These are phyloP conservation scores for Eupithecia insigniata DNA, from an alignment of 2,888 invertebrate species.

Conservation along the genomic window DNA sequence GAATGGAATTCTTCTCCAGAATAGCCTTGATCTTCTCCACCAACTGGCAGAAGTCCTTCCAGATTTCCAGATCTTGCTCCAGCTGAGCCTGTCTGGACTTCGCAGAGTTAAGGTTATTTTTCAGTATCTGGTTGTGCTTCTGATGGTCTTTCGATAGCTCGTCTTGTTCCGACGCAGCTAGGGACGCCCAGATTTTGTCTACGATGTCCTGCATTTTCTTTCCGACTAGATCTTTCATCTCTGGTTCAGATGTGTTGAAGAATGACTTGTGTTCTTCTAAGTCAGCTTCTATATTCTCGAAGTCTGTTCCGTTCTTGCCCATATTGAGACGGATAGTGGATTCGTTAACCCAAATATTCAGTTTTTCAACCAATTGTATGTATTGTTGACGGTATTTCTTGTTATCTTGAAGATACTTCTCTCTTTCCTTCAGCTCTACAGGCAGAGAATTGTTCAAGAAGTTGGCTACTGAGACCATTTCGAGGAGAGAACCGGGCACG, in stretches of 20 bases:
- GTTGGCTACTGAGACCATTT: conserved; percentile 93
- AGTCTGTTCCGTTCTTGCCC: conserved; percentile 93
- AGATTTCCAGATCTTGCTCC: conserved; percentile 92
- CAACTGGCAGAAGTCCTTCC: conserved; percentile 92
- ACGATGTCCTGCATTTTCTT: conserved; percentile 92
- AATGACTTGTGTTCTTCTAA: conserved; percentile 94
- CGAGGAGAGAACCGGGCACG: conserved; percentile 90
- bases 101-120: conserved; percentile 92
- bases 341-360: conserved; percentile 93
- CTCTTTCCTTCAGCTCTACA: conserved; percentile 91
- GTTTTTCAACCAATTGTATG: conserved; percentile 89
- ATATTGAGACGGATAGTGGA: conserved; percentile 90
- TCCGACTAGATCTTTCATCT: conserved; percentile 91
- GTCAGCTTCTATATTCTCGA: conserved; percentile 91
- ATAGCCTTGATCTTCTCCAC: conserved; percentile 91
- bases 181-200: conserved; percentile 94
- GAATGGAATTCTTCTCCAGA: conserved; percentile 89
- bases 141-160: conserved; percentile 92
- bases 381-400: conserved; percentile 91
- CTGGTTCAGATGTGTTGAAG: conserved; percentile 89
- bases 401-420: conserved; percentile 91
- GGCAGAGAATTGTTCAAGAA: conserved; percentile 91
- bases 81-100: conserved; percentile 91
- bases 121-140: conserved; percentile 90
- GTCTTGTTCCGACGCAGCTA: conserved; percentile 91